A percentile compares a stretch with the other conserved stretches of the same genome.
These are phyloP conservation scores for Diadema setosum DNA, from an alignment of 35 echinoderm and acorn worm species.

Conservation along the genomic window DNA sequence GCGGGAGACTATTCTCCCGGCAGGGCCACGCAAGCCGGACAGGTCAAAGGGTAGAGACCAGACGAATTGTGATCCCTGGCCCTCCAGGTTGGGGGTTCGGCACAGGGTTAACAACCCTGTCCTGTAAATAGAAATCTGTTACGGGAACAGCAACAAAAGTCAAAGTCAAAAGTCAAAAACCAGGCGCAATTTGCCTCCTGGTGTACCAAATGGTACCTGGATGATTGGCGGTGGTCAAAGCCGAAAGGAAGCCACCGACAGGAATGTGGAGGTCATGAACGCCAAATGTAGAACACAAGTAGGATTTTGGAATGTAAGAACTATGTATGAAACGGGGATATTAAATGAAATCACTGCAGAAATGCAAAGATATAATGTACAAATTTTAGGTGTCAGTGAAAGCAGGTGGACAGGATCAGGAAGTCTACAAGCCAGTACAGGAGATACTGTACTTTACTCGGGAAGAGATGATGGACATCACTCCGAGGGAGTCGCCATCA, in stretches of 20 bases:
- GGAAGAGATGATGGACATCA: not conserved
- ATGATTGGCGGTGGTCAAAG: not conserved
- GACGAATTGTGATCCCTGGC: not conserved
- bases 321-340: not conserved
- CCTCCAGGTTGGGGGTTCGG: not conserved
- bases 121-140: not conserved
- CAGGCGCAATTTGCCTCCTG: not conserved
- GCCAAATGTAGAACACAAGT: not conserved
- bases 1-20: not conserved
- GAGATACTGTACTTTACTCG: not conserved
- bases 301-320: constrained; percentile 22
- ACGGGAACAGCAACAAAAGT: not conserved
- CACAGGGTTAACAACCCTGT: not conserved
- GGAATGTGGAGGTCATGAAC: not conserved
- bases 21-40: too few relatives aligned
- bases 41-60: not conserved
- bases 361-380: constrained; percentile 3
- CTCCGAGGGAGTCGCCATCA: not conserved
- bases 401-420: not conserved
- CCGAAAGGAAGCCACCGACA: not conserved
- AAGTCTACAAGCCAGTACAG: not conserved
- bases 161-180: not conserved
- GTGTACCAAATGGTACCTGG: not conserved
- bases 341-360: not conserved
- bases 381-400: constrained; percentile 21